These are phyloP conservation scores for Egretta garzetta DNA, from an alignment of 2,113 vertebrate species.

Conservation along the genomic window DNA sequence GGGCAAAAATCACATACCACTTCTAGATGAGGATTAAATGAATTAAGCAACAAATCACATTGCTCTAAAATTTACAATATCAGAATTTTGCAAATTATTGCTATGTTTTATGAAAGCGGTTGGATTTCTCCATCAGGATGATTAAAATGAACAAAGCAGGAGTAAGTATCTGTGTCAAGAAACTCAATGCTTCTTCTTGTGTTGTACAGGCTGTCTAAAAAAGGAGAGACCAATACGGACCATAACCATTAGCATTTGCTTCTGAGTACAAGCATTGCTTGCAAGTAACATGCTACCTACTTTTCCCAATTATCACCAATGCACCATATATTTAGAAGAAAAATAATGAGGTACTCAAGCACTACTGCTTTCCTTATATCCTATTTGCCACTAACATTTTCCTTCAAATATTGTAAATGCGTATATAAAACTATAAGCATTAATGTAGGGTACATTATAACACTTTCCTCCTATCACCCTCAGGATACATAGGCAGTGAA, in stretches of 20 bases:
- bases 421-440: neutral
- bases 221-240: neutral
- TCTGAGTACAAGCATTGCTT: neutral
- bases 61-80: neutral
- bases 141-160: conserved; percentile 6
- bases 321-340: neutral
- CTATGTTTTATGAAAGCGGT: neutral
- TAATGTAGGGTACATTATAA: neutral
- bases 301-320: neutral
- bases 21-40: neutral
- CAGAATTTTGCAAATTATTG: neutral
- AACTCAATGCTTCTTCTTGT: neutral
- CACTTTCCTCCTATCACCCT: neutral
- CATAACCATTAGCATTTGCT: neutral
- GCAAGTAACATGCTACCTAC: neutral
- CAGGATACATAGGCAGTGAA: neutral
- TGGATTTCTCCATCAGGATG: neutral
- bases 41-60: neutral
- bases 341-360: neutral
- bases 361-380: neutral
- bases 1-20: neutral
- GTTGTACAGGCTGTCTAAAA: neutral
- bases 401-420: neutral
- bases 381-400: neutral
- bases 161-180: neutral